Conservation (phyloP, 2,113 vertebrate genomes). For the Shinisaurus crocodilurus region DNA sequence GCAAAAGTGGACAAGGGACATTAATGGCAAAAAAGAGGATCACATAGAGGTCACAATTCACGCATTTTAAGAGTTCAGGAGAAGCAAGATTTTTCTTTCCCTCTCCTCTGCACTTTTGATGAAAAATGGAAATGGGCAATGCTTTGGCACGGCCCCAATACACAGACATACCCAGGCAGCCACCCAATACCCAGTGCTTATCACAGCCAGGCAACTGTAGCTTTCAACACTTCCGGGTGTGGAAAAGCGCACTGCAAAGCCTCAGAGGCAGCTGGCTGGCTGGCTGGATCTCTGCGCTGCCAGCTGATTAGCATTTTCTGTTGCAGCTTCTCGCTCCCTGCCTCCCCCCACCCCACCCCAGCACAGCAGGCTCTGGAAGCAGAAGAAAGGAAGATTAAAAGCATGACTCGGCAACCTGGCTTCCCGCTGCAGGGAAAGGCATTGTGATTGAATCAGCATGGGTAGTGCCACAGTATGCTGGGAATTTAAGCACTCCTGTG, state of each 20-base stretch:
- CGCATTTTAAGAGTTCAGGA: background rate
- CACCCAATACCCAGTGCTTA: background rate
- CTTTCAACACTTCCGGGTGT: background rate
- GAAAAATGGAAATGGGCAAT: background rate
- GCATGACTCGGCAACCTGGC: constrained; percentile 42
- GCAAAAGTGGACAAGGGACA: background rate
- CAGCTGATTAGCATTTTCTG: constrained; percentile 44
- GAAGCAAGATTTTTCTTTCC: background rate
- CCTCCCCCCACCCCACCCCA: background rate
- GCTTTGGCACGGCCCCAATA: background rate
- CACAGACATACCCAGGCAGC: background rate
- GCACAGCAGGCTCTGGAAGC: constrained; percentile 29
- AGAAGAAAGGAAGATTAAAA: constrained; percentile 49
- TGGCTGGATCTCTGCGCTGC: constrained; percentile 7
- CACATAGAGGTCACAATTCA: background rate
- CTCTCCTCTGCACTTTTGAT: background rate
- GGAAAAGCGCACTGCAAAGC: background rate
- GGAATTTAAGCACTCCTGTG: background rate
- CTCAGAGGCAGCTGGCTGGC: background rate
- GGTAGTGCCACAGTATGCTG: background rate
- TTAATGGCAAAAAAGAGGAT: background rate
- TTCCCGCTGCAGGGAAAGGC: constrained; percentile 30
- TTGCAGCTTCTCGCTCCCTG: background rate
- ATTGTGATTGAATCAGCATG: constrained; percentile 32
- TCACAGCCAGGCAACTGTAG: background rate